These are phyloP conservation scores for Hemicentrotus pulcherrimus DNA, from an alignment of 35 echinoderm and acorn worm species.

Conservation along the genomic window DNA sequence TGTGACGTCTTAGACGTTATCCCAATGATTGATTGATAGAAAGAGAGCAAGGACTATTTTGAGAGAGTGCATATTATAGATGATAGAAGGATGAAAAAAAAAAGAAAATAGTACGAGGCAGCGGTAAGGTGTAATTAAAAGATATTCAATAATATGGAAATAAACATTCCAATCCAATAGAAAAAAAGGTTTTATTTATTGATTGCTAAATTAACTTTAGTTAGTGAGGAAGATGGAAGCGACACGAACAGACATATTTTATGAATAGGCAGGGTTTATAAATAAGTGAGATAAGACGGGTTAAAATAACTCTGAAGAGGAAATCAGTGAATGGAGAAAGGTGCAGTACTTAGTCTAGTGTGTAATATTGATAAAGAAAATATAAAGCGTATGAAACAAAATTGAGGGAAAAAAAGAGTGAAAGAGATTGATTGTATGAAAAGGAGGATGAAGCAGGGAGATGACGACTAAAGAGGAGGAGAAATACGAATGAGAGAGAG, in stretches of 20 bases:
- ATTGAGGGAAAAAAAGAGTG: not conserved
- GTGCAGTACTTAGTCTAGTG: no score
- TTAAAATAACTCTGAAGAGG: no score
- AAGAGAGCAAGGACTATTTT: not conserved
- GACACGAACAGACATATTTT: no score
- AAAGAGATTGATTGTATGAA: not conserved
- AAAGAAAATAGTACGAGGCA: not conserved
- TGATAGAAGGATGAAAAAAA: not conserved
- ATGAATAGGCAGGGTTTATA: no score
- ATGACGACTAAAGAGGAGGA: not conserved
- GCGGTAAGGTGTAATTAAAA: not conserved
- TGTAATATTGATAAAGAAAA: no score
- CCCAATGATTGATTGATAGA: not conserved
- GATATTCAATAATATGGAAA: not conserved
- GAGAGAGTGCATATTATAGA: not conserved
- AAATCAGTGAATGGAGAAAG: no score
- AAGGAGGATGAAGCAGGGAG: not conserved
- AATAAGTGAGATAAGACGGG: no score
- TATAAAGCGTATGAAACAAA: not conserved
- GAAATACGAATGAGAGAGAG: not conserved
- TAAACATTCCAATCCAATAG: not conserved
- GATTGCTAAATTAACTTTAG: not conserved
- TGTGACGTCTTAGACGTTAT: conserved; percentile 23
- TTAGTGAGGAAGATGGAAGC: no score
- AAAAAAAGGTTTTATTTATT: not conserved